These are phyloP conservation scores for Caenorhabditis briggsae DNA, from an alignment of 1,140 invertebrate genomes.

Conservation along the genomic window DNA sequence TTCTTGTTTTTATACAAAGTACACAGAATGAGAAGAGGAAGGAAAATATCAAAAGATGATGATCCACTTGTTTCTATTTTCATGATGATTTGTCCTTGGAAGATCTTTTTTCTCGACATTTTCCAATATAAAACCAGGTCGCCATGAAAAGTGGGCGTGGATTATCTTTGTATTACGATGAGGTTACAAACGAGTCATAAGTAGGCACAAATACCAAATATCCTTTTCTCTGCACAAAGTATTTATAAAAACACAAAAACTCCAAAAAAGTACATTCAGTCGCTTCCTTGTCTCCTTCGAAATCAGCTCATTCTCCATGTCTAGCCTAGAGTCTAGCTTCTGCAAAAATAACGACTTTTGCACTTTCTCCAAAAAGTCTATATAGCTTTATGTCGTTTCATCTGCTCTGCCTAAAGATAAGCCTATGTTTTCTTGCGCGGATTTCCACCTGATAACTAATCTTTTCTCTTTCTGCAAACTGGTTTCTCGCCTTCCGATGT, in stretches of 20 bases:
- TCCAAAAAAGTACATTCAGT: not conserved
- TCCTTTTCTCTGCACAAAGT: not conserved
- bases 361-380: not conserved
- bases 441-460: conserved; percentile 30
- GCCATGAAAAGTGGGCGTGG: conserved; percentile 12
- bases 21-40: not conserved
- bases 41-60: conserved; percentile 9
- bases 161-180: conserved; percentile 30
- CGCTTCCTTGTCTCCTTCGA: not conserved
- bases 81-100: conserved; percentile 47
- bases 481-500: conserved; percentile 9
- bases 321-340: conserved; percentile 2
- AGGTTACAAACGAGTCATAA: conserved; percentile 43
- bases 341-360: conserved; percentile 10
- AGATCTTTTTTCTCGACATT: not conserved
- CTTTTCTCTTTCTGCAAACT: not conserved
- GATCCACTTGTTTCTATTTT: conserved; percentile 5
- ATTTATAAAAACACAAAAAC: not conserved
- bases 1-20: not conserved
- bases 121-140: conserved; percentile 34
- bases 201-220: not conserved
- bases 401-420: conserved; percentile 6
- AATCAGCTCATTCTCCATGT: not conserved
- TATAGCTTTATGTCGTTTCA: conserved; percentile 1
- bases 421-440: not conserved